Conservation (phyloP, 2,113 vertebrate genomes). For the Tonatia bakeri region DNA sequence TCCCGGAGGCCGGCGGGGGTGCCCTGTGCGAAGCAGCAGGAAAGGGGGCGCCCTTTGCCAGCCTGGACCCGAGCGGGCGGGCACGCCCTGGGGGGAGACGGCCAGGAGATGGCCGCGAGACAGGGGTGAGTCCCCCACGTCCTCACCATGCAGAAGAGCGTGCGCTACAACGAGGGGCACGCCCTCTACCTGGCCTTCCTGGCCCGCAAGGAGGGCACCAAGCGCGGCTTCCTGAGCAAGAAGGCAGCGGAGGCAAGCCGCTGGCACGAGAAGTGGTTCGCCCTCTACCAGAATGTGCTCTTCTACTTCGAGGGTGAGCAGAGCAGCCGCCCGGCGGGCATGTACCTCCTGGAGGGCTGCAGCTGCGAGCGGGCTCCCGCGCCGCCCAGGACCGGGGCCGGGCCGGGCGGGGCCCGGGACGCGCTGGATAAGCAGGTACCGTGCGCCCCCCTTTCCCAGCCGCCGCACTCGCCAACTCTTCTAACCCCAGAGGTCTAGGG, state of each 20-base stretch:
- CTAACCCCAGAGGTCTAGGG: neutral
- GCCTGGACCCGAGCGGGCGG: neutral
- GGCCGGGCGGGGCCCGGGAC: constrained; percentile 86
- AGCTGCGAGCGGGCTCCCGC: constrained; percentile 92
- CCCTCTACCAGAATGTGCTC: constrained; percentile 95
- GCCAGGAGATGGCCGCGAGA: neutral
- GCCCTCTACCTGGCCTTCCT: constrained; percentile 91
- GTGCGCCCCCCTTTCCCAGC: neutral
- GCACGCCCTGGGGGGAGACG: neutral
- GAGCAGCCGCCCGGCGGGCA: constrained; percentile 92
- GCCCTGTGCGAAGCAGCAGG: neutral
- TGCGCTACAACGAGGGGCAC: constrained; percentile 97
- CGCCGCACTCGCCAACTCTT: neutral
- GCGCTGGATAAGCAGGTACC: constrained; percentile 94
- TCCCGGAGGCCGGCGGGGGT: neutral
- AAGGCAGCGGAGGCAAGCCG: constrained; percentile 95
- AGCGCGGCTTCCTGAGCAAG: constrained; percentile 94
- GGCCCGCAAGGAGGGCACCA: constrained; percentile 95
- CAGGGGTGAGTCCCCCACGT: constrained; percentile 23
- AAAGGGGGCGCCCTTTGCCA: constrained; percentile 21
- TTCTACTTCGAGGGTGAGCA: constrained; percentile 98
- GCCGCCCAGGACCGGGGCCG: constrained; percentile 75
- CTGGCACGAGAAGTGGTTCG: constrained; percentile 98
- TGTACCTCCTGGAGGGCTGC: constrained; percentile 98
- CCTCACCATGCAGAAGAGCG: constrained; percentile 93